These are phyloP conservation scores for Trissolcus japonicus DNA, from an alignment of 2,888 invertebrate species.

Conservation along the genomic window DNA sequence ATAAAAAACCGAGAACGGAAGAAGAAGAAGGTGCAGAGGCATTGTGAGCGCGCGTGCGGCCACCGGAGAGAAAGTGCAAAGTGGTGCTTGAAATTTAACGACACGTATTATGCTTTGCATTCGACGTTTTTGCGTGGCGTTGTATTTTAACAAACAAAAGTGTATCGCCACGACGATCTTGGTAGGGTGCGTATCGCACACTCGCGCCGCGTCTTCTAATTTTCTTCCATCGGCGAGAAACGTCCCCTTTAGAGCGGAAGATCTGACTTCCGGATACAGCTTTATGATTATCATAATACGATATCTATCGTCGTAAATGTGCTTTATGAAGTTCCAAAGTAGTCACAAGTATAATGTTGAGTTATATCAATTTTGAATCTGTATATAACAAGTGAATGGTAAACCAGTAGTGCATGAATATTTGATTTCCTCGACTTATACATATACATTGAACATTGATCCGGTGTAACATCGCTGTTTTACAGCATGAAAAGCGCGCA, in stretches of 20 bases:
- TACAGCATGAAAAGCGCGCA: constrained; percentile 35
- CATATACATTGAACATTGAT: constrained; percentile 45
- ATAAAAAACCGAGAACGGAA: background rate
- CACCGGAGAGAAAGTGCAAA: constrained; percentile 34
- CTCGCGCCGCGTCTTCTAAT: constrained; percentile 21
- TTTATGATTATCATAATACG: constrained; percentile 30
- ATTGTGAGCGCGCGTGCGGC: constrained; percentile 8
- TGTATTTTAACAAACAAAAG: constrained; percentile 34
- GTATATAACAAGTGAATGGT: constrained; percentile 37
- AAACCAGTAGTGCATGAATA: constrained; percentile 50
- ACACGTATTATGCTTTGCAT: constrained; percentile 19
- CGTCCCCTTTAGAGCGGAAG: constrained; percentile 2
- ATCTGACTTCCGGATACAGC: constrained; percentile 15
- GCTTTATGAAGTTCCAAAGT: constrained; percentile 33
- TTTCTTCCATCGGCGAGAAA: constrained; percentile 6
- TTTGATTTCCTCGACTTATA: constrained; percentile 45
- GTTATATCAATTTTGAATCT: constrained; percentile 45
- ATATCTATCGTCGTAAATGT: constrained; percentile 31
- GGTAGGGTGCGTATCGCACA: background rate
- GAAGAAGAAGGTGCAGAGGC: constrained; percentile 3
- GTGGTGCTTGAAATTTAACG: constrained; percentile 37
- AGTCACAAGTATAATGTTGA: constrained; percentile 27
- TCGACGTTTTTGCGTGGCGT: constrained; percentile 10
- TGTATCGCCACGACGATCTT: constrained; percentile 22
- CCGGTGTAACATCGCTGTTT: constrained; percentile 32